Conservation (phyloP, 2,113 vertebrate genomes). For the Cyphomyrus discorhynchus region DNA sequence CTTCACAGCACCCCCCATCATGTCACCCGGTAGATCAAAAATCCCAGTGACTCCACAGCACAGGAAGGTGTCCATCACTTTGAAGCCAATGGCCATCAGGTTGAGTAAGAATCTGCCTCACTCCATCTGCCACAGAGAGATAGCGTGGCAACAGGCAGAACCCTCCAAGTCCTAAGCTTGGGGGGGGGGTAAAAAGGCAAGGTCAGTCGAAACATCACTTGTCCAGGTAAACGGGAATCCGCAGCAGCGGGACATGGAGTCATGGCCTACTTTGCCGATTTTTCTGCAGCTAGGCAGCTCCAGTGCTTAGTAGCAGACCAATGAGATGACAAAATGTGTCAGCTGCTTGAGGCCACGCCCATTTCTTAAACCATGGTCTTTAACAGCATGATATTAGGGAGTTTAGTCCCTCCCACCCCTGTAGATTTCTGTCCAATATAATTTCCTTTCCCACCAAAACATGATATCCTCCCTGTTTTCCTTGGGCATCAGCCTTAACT, state of each 20-base stretch:
- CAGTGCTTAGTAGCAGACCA: neutral
- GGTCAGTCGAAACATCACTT: neutral
- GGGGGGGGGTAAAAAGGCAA: neutral
- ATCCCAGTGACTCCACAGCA: neutral
- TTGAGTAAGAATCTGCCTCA: neutral
- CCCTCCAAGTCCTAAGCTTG: neutral
- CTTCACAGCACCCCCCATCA: neutral
- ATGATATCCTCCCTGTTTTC: neutral
- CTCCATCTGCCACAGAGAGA: neutral
- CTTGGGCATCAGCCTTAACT: neutral
- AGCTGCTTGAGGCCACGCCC: neutral
- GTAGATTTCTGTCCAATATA: neutral
- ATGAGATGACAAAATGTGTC: neutral
- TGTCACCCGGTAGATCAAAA: neutral
- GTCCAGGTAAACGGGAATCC: neutral
- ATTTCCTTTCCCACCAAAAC: neutral
- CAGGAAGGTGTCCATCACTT: neutral
- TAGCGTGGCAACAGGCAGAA: neutral
- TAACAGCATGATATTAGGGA: neutral
- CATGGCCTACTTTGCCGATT: neutral
- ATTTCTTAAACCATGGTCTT: neutral
- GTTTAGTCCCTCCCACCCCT: neutral
- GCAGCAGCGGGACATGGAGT: neutral
- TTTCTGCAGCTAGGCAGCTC: neutral
- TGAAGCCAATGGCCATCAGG: neutral